These are phyloP conservation scores for Leptatherina wallacei DNA, from an alignment of 2,797 vertebrate species.

Conservation along the genomic window DNA sequence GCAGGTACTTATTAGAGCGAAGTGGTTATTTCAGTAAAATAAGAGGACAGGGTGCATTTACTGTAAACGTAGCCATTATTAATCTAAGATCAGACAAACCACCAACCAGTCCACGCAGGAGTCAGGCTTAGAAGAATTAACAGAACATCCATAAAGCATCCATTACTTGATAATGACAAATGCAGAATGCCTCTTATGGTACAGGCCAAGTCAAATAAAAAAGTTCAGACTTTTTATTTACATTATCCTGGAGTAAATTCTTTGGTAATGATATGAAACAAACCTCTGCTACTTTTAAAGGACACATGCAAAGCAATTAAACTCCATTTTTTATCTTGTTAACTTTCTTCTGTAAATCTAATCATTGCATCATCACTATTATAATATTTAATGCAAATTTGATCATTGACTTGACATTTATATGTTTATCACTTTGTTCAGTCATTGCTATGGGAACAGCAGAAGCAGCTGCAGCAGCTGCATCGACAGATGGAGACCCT, in stretches of 20 bases:
- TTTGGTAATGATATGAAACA: not conserved
- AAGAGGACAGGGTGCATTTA: constrained; percentile 24
- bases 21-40: constrained; percentile 16
- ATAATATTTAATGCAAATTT: not conserved
- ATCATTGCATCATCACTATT: not conserved
- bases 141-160: not conserved
- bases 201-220: not conserved
- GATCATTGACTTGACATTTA: not conserved
- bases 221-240: not conserved
- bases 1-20: constrained; percentile 25
- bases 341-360: not conserved
- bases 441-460: constrained; percentile 92
- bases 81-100: constrained; percentile 18
- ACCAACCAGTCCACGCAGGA: not conserved
- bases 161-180: not conserved
- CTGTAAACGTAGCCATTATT: constrained; percentile 8
- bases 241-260: not conserved
- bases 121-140: not conserved
- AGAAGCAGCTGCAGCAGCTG: constrained; percentile 89
- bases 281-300: not conserved
- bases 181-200: not conserved
- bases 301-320: too few species aligned
- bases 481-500: constrained; percentile 87
- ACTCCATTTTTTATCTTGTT: not conserved
- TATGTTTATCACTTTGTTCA: constrained; percentile 39